Conservation (phyloP, 2,113 vertebrate species). For the Pollachius pollachius region DNA sequence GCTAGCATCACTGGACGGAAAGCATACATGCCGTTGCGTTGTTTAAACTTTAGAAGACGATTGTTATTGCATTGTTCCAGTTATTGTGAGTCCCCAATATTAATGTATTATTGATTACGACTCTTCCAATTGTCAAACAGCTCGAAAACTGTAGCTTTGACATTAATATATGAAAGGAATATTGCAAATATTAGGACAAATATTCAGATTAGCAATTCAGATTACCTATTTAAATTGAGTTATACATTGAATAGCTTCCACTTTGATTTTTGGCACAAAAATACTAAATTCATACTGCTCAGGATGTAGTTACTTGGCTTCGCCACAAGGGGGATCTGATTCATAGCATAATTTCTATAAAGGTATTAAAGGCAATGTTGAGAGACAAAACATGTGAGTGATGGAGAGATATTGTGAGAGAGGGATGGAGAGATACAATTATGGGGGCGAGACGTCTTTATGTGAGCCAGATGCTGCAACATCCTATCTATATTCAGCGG, state of each 20-base stretch:
- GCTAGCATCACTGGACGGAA: constrained; percentile 45
- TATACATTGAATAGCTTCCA: too few relatives aligned
- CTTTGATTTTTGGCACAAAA: too few relatives aligned
- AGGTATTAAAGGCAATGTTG: constrained; percentile 7
- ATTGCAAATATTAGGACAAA: too few relatives aligned
- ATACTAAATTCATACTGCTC: neutral
- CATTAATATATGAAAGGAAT: too few relatives aligned
- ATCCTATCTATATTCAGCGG: constrained; percentile 34
- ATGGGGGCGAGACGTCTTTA: too few relatives aligned
- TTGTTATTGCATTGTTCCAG: too few relatives aligned
- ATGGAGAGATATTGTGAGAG: neutral
- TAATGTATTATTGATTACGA: too few relatives aligned
- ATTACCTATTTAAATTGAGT: too few relatives aligned
- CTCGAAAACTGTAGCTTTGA: too few relatives aligned
- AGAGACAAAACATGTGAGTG: neutral
- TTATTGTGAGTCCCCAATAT: neutral
- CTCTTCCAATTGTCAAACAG: too few relatives aligned
- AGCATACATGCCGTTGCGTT: constrained; percentile 28
- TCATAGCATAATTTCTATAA: constrained; percentile 5
- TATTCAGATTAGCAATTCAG: constrained; percentile 1
- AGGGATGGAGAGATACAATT: neutral
- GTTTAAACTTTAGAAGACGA: neutral
- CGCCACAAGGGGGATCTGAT: constrained; percentile 65
- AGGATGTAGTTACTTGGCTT: constrained; percentile 23
- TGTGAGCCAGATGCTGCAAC: constrained; percentile 21